Percentiles rank a stretch among this genome's conserved stretches.
Conservation (phyloP, 1,140 invertebrate species). For the Phymastichus coffea region DNA sequence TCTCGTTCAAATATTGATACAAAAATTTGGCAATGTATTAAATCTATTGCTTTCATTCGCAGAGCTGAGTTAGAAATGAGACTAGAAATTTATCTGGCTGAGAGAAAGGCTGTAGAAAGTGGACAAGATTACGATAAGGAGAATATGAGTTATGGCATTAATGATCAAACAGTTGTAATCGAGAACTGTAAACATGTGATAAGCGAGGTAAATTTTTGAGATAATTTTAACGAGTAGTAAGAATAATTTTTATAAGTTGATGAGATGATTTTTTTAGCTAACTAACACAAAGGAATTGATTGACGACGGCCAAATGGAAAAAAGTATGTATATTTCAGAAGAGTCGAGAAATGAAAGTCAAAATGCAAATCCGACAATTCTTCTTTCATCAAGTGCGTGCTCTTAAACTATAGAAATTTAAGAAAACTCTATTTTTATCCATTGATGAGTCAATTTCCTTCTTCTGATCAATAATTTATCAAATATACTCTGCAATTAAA, state of each 20-base stretch:
- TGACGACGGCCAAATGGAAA: slow-evolving; percentile 28
- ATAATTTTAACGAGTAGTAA: neutral
- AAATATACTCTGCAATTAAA: slow-evolving; percentile 2
- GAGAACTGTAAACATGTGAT: slow-evolving; percentile 44
- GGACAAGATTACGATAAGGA: slow-evolving; percentile 40
- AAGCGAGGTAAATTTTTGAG: slow-evolving; percentile 41
- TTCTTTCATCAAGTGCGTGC: slow-evolving; percentile 33
- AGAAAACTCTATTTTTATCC: slow-evolving; percentile 27
- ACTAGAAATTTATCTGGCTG: slow-evolving; percentile 38
- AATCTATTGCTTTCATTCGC: slow-evolving; percentile 2
- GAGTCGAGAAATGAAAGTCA: slow-evolving; percentile 36
- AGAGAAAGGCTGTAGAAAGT: slow-evolving; percentile 38
- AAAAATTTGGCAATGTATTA: neutral
- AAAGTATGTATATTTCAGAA: neutral
- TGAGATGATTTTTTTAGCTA: slow-evolving; percentile 2
- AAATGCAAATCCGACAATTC: slow-evolving; percentile 36
- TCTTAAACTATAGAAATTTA: slow-evolving; percentile 29
- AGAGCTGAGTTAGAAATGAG: slow-evolving; percentile 47
- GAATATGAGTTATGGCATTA: slow-evolving; percentile 34
- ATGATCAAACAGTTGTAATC: slow-evolving; percentile 40
- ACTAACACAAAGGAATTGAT: slow-evolving; percentile 22
- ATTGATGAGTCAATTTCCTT: slow-evolving; percentile 16
- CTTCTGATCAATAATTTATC: slow-evolving; percentile 17
- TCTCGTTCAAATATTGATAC: neutral
- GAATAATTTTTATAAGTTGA: too few relatives aligned